Evolutionary conservation across 1,140 invertebrate species (phyloP), one percentile per base, ranked within the genome.

Genomic region (Leguminivora glycinivorella): DNA sequence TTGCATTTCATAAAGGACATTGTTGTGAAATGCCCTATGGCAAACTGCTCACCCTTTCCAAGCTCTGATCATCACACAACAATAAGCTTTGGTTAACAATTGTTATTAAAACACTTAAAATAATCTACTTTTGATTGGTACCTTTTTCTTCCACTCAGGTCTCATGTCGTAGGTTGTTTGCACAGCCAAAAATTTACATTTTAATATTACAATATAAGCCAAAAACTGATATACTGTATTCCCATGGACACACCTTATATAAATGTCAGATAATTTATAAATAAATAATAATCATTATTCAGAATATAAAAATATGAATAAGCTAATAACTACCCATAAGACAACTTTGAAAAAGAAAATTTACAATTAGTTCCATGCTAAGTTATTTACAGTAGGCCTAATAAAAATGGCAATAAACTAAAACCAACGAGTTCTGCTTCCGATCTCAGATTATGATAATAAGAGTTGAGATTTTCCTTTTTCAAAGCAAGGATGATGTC

Each of bases 101-200:
- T 69, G 63, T 70, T 72, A 70, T 19, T 69, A 40, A 71, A 10
- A 68, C 26, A 67, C 24, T 34, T 70, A 69, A 69, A 34, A 70
- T 24, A 68, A 58, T 63, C 17, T 71, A 63, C 40, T 73, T 58
- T 19, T 60, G 56, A 63, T 70, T 72, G 71, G 73, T 91, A 92
- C 89, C 89, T 92, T 89, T 79, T 85, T 91, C 74, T 90, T 91
- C 90, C 90, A 91, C 68, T 92, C 88, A 52, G 90, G 89, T 74
- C 88, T 84, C 90, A 91, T 90, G 82, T 92, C 88, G 81, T 81
- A 79, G 84, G 85, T 84, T 80, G 90, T 86, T 86, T 89, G 87
- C 85, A 89, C 79, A 82, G 79, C 84, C 87, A 82, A 84, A 82
- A 90, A 84, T 83, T 90, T 80, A 84, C 52, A 72, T 75, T 67